Conservation (phyloP, 2,113 vertebrate genomes). For the Hippocampus guttulatus region DNA sequence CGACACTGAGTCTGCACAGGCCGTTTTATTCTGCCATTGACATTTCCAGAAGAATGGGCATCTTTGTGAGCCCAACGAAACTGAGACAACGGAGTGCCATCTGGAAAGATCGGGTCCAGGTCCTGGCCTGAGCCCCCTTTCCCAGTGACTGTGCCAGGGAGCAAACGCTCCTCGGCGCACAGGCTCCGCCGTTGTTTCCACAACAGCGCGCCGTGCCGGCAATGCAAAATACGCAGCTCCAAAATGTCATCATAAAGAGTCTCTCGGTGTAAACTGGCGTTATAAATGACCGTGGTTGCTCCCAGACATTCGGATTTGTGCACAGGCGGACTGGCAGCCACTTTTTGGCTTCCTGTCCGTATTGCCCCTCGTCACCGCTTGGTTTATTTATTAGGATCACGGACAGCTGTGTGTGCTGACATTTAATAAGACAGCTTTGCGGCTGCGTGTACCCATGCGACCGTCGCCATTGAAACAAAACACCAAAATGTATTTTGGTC, state of each 20-base stretch:
- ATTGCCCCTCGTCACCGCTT: slow-evolving; percentile 14
- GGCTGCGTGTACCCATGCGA: neutral
- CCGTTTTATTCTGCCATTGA: slow-evolving; percentile 46
- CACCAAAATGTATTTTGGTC: neutral
- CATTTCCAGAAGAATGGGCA: slow-evolving; percentile 42
- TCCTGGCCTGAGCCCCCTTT: slow-evolving; percentile 29
- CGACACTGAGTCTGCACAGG: slow-evolving; percentile 37
- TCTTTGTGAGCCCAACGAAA: slow-evolving; percentile 60
- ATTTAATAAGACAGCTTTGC: slow-evolving; percentile 54
- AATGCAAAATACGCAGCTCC: neutral
- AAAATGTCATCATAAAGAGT: neutral
- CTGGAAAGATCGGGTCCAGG: slow-evolving; percentile 5
- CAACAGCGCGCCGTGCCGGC: slow-evolving; percentile 46
- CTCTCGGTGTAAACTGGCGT: no score
- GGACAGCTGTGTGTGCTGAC: slow-evolving; percentile 68
- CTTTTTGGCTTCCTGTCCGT: neutral
- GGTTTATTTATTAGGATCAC: slow-evolving; percentile 45
- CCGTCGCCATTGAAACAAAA: neutral
- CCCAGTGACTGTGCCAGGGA: slow-evolving; percentile 59
- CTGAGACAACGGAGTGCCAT: slow-evolving; percentile 30
- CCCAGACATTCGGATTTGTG: no score
- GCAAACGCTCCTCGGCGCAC: slow-evolving; percentile 45
- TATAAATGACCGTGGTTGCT: no score
- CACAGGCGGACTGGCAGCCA: no score
- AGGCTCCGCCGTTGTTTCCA: slow-evolving; percentile 62